Conservation (phyloP, 1,140 invertebrate genomes). For the Penaeus vannamei region DNA sequence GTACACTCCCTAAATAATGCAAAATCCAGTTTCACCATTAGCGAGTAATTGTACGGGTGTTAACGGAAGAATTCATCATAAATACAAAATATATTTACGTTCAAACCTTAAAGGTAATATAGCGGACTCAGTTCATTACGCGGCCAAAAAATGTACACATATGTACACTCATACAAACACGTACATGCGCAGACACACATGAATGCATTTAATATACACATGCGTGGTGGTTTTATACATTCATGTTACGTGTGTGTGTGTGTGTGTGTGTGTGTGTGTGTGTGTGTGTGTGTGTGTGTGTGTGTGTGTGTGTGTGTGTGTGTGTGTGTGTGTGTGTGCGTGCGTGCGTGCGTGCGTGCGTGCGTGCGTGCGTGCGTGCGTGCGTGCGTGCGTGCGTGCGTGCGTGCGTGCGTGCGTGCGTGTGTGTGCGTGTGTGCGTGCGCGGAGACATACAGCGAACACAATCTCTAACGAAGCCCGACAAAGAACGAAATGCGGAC, state of each 20-base stretch:
- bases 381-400: no score
- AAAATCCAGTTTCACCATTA: not conserved
- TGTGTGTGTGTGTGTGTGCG: no score
- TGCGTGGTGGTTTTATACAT: slow-evolving; percentile 8
- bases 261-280: not conserved
- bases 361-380: no score
- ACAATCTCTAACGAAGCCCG: no score
- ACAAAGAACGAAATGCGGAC: no score
- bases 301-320: no score
- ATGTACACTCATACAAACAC: not conserved
- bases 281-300: no score
- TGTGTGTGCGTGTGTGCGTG: no score
- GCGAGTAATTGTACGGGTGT: not conserved
- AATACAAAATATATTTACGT: not conserved
- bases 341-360: no score
- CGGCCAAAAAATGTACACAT: not conserved
- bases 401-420: no score
- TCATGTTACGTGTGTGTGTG: not conserved
- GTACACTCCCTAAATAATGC: not conserved
- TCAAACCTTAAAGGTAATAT: not conserved
- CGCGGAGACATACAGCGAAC: no score
- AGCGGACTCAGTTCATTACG: no score
- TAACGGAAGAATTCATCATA: not conserved
- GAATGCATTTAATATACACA: slow-evolving; percentile 8
- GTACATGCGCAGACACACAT: not conserved